phyloP scores from a whole-genome alignment of 2,888 invertebrate species.

The Lasioglossum marginatum region DNA sequence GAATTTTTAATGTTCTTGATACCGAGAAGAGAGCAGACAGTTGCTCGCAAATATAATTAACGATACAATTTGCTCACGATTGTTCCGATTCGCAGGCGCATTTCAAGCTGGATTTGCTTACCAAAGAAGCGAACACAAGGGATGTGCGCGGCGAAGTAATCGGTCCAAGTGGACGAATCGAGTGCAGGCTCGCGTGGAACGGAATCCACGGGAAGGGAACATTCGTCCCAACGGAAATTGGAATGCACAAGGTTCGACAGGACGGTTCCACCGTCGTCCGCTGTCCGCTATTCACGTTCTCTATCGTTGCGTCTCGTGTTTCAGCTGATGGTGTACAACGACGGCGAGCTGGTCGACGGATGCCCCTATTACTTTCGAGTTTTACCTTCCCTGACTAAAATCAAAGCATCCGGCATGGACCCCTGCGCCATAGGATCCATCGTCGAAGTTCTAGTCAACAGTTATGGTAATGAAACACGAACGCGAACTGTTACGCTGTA shows the following conservation, averaged over 20 bases:
- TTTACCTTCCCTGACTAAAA: conserved; percentile 93
- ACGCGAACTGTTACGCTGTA: background rate
- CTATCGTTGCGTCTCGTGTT: conserved; percentile 54
- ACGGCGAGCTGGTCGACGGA: conserved; percentile 86
- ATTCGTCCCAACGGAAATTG: conserved; percentile 95
- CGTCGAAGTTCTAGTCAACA: conserved; percentile 96
- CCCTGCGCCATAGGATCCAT: conserved; percentile 97
- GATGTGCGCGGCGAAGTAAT: conserved; percentile 91
- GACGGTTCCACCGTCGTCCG: too few relatives aligned
- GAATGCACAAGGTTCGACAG: conserved; percentile 92
- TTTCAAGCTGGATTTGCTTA: conserved; percentile 91
- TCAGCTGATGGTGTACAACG: conserved; percentile 87
- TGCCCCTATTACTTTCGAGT: conserved; percentile 93
- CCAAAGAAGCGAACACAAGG: conserved; percentile 89
- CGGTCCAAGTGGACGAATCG: conserved; percentile 90
- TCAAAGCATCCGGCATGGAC: conserved; percentile 96
- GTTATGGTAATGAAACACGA: conserved; percentile 87
- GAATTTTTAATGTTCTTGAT: background rate
- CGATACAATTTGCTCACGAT: background rate
- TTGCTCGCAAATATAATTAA: background rate
- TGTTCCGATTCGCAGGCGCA: conserved; percentile 86
- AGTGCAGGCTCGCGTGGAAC: conserved; percentile 84
- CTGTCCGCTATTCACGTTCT: background rate
- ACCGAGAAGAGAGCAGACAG: background rate
- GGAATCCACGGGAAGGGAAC: conserved; percentile 89